phyloP scores from a whole-genome alignment of 2,888 invertebrate genomes.

The Anarsia innoxiella region DNA sequence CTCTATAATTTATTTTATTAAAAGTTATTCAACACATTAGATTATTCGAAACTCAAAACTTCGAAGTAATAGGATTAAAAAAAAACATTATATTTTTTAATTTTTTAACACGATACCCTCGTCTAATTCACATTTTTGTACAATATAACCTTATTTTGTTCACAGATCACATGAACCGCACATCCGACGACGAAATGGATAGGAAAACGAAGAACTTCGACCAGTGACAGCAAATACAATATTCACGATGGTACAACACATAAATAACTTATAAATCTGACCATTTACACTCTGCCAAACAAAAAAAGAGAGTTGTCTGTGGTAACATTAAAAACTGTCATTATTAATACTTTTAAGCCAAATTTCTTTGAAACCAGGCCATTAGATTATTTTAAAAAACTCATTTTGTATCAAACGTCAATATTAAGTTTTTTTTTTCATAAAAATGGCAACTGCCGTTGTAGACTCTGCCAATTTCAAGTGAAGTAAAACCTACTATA shows the following conservation, averaged over 20 bases:
- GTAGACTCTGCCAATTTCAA: too few species aligned
- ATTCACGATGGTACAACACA: conserved; percentile 24
- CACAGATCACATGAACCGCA: conserved; percentile 65
- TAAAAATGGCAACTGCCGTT: too few species aligned
- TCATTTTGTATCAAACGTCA: neutral
- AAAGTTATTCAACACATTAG: neutral
- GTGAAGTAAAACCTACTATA: too few species aligned
- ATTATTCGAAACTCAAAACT: neutral
- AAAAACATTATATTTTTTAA: too few species aligned
- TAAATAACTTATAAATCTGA: conserved; percentile 9
- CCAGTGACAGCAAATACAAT: conserved; percentile 42
- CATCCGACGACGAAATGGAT: conserved; percentile 64
- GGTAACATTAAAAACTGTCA: neutral
- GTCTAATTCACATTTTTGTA: too few species aligned
- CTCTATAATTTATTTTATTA: too few species aligned
- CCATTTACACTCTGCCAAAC: neutral
- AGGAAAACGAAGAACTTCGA: conserved; percentile 65
- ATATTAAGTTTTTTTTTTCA: neutral
- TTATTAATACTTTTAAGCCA: neutral
- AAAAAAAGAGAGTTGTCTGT: neutral
- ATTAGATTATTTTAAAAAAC: neutral
- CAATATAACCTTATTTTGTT: too few species aligned
- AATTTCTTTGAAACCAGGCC: neutral
- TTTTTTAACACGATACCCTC: too few species aligned
- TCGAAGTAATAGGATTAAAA: neutral